Evolutionary conservation across 1,140 invertebrate species (phyloP).

Genomic region (Callitettix versicolor): DNA sequence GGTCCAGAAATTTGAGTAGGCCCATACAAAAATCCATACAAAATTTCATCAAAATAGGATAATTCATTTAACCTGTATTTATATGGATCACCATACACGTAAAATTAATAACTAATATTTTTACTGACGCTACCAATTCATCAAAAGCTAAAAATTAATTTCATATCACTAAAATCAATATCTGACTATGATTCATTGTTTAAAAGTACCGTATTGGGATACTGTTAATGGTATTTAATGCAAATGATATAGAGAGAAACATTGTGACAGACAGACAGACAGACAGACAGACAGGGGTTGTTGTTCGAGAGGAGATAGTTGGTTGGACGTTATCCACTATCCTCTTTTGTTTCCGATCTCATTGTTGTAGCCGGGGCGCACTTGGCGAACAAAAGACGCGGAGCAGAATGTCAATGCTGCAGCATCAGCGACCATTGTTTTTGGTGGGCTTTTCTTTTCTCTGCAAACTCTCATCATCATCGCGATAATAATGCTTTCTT

Average conservation of each 20-base stretch:
- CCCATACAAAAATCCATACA: too few relatives aligned
- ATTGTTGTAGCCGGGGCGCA: slow-evolving; percentile 18
- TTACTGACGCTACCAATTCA: too few relatives aligned
- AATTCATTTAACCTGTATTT: too few relatives aligned
- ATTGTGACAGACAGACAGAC: neutral
- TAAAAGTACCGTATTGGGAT: neutral
- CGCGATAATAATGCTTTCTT: neutral
- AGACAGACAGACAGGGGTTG: slow-evolving; percentile 6
- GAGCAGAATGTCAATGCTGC: slow-evolving; percentile 16
- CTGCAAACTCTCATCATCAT: slow-evolving; percentile 1
- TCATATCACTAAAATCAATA: too few relatives aligned
- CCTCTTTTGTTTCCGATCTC: slow-evolving; percentile 23
- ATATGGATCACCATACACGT: too few relatives aligned
- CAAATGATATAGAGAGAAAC: neutral
- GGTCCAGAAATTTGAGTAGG: too few relatives aligned
- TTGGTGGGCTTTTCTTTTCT: slow-evolving; percentile 9
- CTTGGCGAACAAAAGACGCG: slow-evolving; percentile 22
- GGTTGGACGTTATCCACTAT: slow-evolving; percentile 20
- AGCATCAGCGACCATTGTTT: neutral
- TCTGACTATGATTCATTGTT: too few relatives aligned
- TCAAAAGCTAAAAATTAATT: too few relatives aligned
- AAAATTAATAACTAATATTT: too few relatives aligned
- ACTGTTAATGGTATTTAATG: neutral
- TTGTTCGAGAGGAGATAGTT: slow-evolving; percentile 14
- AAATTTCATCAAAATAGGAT: too few relatives aligned